Evolutionary conservation across 2,113 vertebrate genomes (phyloP).

Genomic region (Calidris pygmaea): DNA sequence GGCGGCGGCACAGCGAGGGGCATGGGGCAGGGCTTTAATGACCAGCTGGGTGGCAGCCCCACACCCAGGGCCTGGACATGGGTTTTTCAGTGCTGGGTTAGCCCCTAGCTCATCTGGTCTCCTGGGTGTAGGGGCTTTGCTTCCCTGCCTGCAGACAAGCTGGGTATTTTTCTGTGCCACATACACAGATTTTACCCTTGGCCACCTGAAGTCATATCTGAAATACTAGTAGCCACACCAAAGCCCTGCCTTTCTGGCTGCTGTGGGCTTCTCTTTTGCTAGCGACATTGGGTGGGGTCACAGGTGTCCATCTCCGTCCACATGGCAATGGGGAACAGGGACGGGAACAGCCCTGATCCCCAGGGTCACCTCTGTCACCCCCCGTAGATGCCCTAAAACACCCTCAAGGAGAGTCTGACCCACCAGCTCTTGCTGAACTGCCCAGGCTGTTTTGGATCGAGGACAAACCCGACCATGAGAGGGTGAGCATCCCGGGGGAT

Average conservation of each 20-base stretch:
- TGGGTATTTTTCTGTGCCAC: neutral
- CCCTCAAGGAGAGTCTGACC: neutral
- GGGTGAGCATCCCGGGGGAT: neutral
- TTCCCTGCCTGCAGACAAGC: neutral
- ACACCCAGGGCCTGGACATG: fast-evolving
- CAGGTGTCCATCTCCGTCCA: neutral
- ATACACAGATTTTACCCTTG: neutral
- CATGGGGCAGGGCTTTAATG: neutral
- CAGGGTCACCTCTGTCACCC: neutral
- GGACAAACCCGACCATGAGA: neutral
- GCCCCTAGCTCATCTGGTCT: fast-evolving
- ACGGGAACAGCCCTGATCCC: neutral
- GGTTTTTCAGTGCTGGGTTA: neutral
- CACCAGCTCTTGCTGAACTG: neutral
- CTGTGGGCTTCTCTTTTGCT: neutral
- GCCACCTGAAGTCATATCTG: neutral
- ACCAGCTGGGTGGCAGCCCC: fast-evolving
- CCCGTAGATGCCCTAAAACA: neutral
- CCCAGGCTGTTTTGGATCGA: neutral
- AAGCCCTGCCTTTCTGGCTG: neutral
- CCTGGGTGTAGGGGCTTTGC: neutral
- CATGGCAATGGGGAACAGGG: fast-evolving
- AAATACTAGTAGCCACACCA: neutral
- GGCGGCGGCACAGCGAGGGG: fast-evolving
- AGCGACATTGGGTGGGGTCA: fast-evolving